phyloP scores from a whole-genome alignment of 1,140 invertebrate species.

The Nixonia krombeini region DNA sequence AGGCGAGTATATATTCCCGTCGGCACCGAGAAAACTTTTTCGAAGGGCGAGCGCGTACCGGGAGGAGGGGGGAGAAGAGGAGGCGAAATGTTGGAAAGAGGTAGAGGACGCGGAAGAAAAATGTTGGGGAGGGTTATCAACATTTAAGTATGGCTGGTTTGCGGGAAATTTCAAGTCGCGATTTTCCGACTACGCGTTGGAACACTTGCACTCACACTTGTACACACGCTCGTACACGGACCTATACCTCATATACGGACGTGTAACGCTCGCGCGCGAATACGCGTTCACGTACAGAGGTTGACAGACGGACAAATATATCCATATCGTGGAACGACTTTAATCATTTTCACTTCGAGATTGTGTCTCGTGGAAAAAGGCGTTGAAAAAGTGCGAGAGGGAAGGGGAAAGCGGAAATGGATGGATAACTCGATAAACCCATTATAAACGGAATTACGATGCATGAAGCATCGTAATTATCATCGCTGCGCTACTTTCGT shows the following conservation, averaged over 20 bases:
- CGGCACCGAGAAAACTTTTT: constrained; percentile 55
- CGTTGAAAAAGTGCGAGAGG: too few relatives aligned
- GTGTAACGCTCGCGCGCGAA: too few relatives aligned
- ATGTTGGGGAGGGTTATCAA: too few relatives aligned
- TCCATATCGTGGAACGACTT: too few relatives aligned
- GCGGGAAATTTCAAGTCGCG: constrained; percentile 50
- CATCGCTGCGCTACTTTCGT: constrained; percentile 14
- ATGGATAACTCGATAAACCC: constrained; percentile 12
- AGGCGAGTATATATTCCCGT: constrained; percentile 54
- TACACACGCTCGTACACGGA: too few relatives aligned
- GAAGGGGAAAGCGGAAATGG: not conserved
- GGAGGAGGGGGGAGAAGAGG: constrained; percentile 35
- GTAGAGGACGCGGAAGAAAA: not conserved
- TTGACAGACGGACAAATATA: too few relatives aligned
- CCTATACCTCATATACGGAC: too few relatives aligned
- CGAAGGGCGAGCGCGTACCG: too few relatives aligned
- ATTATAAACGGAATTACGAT: constrained; percentile 21
- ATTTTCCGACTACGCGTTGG: constrained; percentile 15
- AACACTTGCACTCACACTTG: too few relatives aligned
- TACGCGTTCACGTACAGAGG: too few relatives aligned
- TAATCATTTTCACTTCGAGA: too few relatives aligned
- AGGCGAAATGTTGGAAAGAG: constrained; percentile 21
- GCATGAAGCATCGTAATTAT: constrained; percentile 14
- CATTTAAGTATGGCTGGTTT: constrained; percentile 36
- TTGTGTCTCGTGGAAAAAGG: too few relatives aligned